These are phyloP conservation scores for Indicator maculatus DNA, from an alignment of 2,113 vertebrate species.

Conservation along the genomic window DNA sequence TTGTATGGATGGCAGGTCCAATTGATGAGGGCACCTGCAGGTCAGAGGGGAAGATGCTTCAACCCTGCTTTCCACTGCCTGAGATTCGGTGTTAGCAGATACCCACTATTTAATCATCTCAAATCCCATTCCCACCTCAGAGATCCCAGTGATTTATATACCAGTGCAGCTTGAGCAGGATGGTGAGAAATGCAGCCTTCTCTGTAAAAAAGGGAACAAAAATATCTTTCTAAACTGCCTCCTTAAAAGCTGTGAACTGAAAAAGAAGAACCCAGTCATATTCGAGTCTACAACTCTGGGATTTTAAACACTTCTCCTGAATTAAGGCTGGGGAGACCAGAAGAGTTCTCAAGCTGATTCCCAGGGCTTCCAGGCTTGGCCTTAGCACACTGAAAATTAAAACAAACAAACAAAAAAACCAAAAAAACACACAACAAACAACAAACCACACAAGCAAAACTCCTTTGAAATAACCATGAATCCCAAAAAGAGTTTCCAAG, in stretches of 20 bases:
- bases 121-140: background rate
- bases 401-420: background rate
- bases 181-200: background rate
- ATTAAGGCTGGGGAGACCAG: background rate
- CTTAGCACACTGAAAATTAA: background rate
- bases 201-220: background rate
- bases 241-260: background rate
- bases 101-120: background rate
- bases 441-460: background rate
- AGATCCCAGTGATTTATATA: accelerated
- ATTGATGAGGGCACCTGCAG: accelerated
- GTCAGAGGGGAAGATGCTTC: background rate
- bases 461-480: background rate
- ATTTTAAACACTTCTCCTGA: background rate
- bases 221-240: background rate
- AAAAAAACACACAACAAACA: background rate
- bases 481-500: background rate
- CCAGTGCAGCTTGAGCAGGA: background rate
- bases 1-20: background rate
- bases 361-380: background rate
- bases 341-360: background rate
- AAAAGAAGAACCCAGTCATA: background rate
- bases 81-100: background rate
- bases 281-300: background rate
- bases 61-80: background rate